A percentile compares a stretch with the other conserved stretches of the same genome.
Evolutionary conservation across 2,113 vertebrate genomes (phyloP).

Genomic region (Parotia lawesii): DNA sequence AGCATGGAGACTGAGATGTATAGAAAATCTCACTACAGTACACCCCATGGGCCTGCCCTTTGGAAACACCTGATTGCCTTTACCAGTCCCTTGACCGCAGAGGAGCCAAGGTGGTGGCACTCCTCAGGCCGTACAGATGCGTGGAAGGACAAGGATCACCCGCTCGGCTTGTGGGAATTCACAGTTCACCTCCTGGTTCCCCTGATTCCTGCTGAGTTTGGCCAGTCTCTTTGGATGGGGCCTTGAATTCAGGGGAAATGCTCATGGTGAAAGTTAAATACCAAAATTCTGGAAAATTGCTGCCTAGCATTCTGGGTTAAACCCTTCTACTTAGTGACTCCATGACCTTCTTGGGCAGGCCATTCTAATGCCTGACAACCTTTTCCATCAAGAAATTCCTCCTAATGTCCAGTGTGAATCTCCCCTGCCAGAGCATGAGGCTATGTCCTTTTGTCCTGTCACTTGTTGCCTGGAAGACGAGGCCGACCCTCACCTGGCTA

Average conservation of each 20-base stretch:
- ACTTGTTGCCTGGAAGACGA: background rate
- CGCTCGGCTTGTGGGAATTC: accelerated
- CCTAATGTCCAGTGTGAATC: background rate
- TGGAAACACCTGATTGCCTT: background rate
- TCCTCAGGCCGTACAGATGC: background rate
- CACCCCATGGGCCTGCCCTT: background rate
- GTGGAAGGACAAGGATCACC: background rate
- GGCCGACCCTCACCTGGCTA: background rate
- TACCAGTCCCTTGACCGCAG: background rate
- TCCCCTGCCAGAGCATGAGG: background rate
- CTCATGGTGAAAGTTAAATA: background rate
- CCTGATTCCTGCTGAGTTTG: background rate
- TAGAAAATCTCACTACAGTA: background rate
- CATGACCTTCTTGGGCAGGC: background rate
- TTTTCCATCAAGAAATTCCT: background rate
- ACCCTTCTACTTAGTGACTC: background rate
- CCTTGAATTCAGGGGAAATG: background rate
- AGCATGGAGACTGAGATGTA: background rate
- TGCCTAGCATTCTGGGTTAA: background rate
- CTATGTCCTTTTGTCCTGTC: background rate
- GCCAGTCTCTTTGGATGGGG: background rate
- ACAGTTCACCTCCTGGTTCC: background rate
- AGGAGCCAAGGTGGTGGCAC: background rate
- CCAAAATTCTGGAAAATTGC: background rate
- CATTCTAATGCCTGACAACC: background rate